phyloP scores from a whole-genome alignment of 2,888 invertebrate genomes.

The Sphaerolaimus hirsutus region DNA sequence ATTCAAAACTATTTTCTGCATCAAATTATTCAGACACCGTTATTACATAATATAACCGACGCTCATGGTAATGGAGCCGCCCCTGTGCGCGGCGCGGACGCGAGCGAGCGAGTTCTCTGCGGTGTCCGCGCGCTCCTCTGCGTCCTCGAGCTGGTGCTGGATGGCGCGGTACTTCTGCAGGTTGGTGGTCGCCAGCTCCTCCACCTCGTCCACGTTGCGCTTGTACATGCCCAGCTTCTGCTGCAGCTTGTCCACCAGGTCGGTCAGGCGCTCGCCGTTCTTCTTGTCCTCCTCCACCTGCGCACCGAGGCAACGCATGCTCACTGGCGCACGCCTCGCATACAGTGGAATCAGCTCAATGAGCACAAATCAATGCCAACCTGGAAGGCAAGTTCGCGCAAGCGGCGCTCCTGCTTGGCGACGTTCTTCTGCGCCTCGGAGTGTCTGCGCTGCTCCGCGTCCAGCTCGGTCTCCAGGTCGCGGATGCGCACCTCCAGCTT shows the following conservation, averaged over 20 bases:
- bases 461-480: constrained; percentile 84
- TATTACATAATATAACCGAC: no score
- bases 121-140: constrained; percentile 32
- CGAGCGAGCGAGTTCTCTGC: constrained; percentile 31
- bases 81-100: constrained; percentile 31
- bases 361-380: constrained; percentile 26
- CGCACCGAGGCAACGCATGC: no score
- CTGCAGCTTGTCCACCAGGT: constrained; percentile 32
- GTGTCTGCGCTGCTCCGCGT: constrained; percentile 49
- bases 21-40: no score
- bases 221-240: constrained; percentile 34
- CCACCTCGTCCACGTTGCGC: constrained; percentile 34
- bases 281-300: constrained; percentile 33
- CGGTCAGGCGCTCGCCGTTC: constrained; percentile 29
- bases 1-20: no score
- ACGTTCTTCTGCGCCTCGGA: constrained; percentile 37
- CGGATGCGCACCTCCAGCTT: constrained; percentile 68
- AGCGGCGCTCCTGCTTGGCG: constrained; percentile 55
- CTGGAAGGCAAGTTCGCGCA: constrained; percentile 9
- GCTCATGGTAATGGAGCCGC: no score
- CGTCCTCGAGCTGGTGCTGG: constrained; percentile 32
- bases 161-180: constrained; percentile 33
- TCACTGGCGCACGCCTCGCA: no score
- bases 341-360: no score
- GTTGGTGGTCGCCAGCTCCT: constrained; percentile 33